A percentile compares a stretch with the other conserved stretches of the same genome.
phyloP scores from a whole-genome alignment of 2,888 invertebrate species.

The Hydropsyche betteni region DNA sequence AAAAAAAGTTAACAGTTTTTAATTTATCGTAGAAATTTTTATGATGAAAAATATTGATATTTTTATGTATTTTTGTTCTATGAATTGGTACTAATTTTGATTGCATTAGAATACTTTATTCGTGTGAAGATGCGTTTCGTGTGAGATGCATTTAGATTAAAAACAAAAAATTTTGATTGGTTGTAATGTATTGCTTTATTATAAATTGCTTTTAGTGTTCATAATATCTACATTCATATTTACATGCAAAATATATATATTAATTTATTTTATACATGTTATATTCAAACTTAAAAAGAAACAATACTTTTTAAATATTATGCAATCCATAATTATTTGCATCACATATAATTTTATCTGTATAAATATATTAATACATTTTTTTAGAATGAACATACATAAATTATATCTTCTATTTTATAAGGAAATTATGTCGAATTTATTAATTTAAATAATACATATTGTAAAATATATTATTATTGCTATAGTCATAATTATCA shows the following conservation, averaged over 20 bases:
- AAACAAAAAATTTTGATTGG: background rate
- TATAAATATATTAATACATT: slow-evolving; percentile 18
- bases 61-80: no score
- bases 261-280: slow-evolving; percentile 10
- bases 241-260: slow-evolving; percentile 16
- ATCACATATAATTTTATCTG: slow-evolving; percentile 10
- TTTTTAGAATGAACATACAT: background rate
- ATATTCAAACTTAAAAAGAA: background rate
- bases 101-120: background rate
- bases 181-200: slow-evolving; percentile 34
- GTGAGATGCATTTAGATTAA: no score
- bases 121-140: no score
- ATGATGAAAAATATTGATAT: background rate
- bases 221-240: slow-evolving; percentile 23
- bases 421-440: background rate
- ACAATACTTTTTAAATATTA: background rate
- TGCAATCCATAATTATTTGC: background rate
- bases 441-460: slow-evolving; percentile 1
- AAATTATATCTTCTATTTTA: no score
- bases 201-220: slow-evolving; percentile 33
- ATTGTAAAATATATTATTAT: slow-evolving; percentile 16
- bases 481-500: slow-evolving; percentile 25
- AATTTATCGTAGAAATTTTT: background rate
- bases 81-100: background rate
- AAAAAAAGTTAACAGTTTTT: no score